These are phyloP conservation scores for Subacronicta megacephala DNA, from an alignment of 2,888 invertebrate species.

Conservation along the genomic window DNA sequence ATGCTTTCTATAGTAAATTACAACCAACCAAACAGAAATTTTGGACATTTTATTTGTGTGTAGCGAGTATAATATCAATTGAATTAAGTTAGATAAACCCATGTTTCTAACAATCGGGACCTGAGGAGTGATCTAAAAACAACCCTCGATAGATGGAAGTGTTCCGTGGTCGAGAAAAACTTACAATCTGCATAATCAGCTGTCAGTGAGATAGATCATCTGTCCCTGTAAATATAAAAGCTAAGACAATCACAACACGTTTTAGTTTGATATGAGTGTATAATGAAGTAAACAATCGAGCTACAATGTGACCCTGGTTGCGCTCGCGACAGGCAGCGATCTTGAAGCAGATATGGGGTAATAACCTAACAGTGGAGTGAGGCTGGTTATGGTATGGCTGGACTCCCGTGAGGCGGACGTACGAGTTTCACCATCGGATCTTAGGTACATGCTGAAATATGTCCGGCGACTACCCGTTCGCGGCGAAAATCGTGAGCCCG, in stretches of 20 bases:
- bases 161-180: slow-evolving; percentile 87
- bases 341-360: slow-evolving; percentile 84
- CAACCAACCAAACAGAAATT: slow-evolving; percentile 88
- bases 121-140: slow-evolving; percentile 72
- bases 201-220: slow-evolving; percentile 90
- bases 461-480: slow-evolving; percentile 83
- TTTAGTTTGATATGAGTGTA: slow-evolving; percentile 73
- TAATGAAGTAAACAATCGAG: slow-evolving; percentile 78
- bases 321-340: slow-evolving; percentile 69
- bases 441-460: slow-evolving; percentile 76
- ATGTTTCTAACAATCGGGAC: slow-evolving; percentile 71
- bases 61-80: slow-evolving; percentile 79
- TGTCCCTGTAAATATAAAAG: slow-evolving; percentile 89
- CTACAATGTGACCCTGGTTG: slow-evolving; percentile 80
- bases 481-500: slow-evolving; percentile 83
- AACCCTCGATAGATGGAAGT: slow-evolving; percentile 83
- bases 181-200: slow-evolving; percentile 90
- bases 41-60: slow-evolving; percentile 84
- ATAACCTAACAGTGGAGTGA: slow-evolving; percentile 86
- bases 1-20: slow-evolving; percentile 89
- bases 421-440: slow-evolving; percentile 68
- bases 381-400: slow-evolving; percentile 81
- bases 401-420: slow-evolving; percentile 77
- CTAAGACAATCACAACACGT: slow-evolving; percentile 87
- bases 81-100: slow-evolving; percentile 75